Evolutionary conservation across 2,888 invertebrate genomes (phyloP).

Genomic region (Anoplius nigerrimus): DNA sequence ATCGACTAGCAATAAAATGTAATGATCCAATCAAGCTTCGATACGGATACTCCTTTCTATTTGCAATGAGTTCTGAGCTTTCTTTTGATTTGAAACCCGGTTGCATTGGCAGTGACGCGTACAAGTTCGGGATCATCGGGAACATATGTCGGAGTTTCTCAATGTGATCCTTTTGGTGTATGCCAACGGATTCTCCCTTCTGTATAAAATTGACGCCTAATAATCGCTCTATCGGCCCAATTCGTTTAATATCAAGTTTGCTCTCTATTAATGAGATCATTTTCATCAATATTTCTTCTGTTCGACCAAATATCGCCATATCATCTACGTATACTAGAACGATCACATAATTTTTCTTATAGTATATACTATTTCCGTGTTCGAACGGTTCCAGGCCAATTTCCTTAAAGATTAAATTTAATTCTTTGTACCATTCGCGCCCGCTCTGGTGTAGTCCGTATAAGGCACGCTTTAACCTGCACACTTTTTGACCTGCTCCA

Average conservation of each 20-base stretch:
- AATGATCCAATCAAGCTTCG: constrained; percentile 39
- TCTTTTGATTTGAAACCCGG: neutral
- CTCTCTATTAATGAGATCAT: neutral
- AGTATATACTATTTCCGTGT: constrained; percentile 36
- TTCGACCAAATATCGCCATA: constrained; percentile 27
- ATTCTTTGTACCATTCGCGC: constrained; percentile 48
- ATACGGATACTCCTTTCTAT: constrained; percentile 31
- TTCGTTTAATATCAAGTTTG: neutral
- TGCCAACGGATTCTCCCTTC: neutral
- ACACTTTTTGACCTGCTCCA: constrained; percentile 34
- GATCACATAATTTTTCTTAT: constrained; percentile 7
- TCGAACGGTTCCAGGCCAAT: constrained; percentile 32
- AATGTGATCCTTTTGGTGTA: neutral
- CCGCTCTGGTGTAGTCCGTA: constrained; percentile 58
- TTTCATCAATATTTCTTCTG: neutral
- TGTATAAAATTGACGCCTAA: neutral
- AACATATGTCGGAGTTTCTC: neutral
- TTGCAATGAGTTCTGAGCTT: constrained; percentile 20
- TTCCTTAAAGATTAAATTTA: constrained; percentile 34
- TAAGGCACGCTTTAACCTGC: constrained; percentile 40
- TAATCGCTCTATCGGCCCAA: neutral
- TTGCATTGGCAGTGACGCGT: neutral
- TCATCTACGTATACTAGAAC: constrained; percentile 46
- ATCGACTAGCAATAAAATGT: constrained; percentile 35
- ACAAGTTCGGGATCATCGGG: neutral